A percentile compares a stretch with the other conserved stretches of the same genome.
Evolutionary conservation across 2,113 vertebrate genomes (phyloP).

Genomic region (Xenopus laevis): DNA sequence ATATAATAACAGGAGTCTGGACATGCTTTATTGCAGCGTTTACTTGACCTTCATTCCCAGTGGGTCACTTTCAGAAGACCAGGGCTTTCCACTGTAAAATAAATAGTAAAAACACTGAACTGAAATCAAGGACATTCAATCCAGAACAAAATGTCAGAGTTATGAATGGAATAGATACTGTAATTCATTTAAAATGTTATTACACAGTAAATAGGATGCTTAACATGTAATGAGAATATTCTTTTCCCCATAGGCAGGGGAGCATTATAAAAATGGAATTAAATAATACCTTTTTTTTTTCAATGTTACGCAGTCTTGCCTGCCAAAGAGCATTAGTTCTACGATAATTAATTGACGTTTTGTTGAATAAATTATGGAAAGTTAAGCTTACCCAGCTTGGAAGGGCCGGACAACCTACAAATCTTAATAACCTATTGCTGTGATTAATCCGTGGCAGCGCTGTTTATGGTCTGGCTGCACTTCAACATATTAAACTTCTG

Average conservation of each 20-base stretch:
- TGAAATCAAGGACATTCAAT: too few species aligned
- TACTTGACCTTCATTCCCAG: too few species aligned
- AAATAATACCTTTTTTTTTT: background rate
- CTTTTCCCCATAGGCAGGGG: background rate
- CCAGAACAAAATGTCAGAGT: too few species aligned
- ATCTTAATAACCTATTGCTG: background rate
- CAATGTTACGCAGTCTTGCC: background rate
- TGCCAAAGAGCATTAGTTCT: background rate
- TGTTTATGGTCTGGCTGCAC: constrained; percentile 2
- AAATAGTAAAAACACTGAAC: too few species aligned
- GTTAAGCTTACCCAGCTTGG: background rate
- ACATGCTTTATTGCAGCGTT: too few species aligned
- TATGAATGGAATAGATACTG: too few species aligned
- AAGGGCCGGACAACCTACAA: background rate
- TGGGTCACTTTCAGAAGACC: too few species aligned
- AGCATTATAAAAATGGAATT: background rate
- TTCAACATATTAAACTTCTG: constrained; percentile 1
- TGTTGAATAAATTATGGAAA: background rate
- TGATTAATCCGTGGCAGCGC: background rate
- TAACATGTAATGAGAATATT: background rate
- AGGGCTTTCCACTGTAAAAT: too few species aligned
- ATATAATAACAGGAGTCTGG: too few species aligned
- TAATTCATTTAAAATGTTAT: background rate
- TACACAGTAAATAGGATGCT: background rate
- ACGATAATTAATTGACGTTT: background rate